Conservation (phyloP, 2,113 vertebrate species). For the Eptesicus fuscus region DNA sequence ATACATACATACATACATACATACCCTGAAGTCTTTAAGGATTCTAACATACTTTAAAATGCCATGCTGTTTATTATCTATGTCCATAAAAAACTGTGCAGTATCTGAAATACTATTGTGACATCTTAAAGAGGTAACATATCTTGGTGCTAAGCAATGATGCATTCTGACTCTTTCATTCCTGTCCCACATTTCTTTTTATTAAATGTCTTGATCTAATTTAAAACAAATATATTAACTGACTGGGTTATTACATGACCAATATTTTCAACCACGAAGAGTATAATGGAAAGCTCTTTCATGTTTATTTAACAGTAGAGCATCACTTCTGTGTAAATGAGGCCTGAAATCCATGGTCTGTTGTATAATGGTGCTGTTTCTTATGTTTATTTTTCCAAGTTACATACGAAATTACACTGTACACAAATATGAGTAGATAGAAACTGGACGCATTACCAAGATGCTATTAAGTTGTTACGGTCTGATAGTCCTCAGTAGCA, state of each 20-base stretch:
- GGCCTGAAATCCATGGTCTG: constrained; percentile 61
- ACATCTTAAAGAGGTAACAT: not conserved
- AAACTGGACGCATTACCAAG: constrained; percentile 43
- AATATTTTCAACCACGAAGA: constrained; percentile 9
- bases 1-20: no score
- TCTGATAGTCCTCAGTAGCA: constrained; percentile 4
- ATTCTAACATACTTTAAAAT: not conserved
- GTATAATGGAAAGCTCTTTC: not conserved
- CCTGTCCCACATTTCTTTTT: not conserved
- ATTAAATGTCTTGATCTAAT: constrained; percentile 43
- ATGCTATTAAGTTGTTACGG: constrained; percentile 51
- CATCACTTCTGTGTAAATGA: constrained; percentile 51
- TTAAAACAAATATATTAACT: constrained; percentile 34
- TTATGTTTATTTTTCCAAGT: constrained; percentile 57
- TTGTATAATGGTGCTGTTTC: not conserved
- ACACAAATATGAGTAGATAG: not conserved
- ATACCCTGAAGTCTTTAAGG: not conserved
- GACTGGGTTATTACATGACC: constrained; percentile 22
- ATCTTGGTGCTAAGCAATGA: not conserved
- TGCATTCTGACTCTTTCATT: not conserved
- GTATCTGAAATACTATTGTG: not conserved
- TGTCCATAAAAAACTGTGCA: not conserved
- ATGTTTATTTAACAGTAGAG: constrained; percentile 40
- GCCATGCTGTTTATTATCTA: not conserved
- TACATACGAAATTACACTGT: constrained; percentile 37